phyloP scores from a whole-genome alignment of 2,797 vertebrate genomes.

The Sebastes diaconus region DNA sequence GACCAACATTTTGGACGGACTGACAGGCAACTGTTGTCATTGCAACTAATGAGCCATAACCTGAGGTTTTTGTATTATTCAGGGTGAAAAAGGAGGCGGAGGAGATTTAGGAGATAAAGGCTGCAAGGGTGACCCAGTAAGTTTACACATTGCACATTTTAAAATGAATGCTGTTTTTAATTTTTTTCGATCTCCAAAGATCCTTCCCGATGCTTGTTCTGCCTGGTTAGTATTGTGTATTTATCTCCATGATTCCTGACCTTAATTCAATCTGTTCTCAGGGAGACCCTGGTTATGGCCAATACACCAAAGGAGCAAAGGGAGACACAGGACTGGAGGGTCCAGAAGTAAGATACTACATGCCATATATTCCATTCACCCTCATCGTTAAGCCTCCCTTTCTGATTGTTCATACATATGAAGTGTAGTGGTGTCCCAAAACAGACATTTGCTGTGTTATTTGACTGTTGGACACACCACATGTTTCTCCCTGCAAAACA shows the following conservation, averaged over 20 bases:
- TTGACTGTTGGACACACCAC: not conserved
- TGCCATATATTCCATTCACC: not conserved
- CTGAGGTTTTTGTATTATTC: not conserved
- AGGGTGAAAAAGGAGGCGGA: slow-evolving; percentile 57
- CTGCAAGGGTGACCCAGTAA: slow-evolving; percentile 60
- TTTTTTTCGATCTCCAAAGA: not conserved
- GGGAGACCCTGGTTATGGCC: slow-evolving; percentile 50
- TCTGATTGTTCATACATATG: not conserved
- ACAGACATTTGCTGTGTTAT: not conserved
- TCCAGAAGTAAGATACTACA: slow-evolving; percentile 47
- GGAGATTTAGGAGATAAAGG: slow-evolving; percentile 70
- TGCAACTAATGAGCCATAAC: not conserved
- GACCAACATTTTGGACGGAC: not conserved
- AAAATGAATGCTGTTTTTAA: not conserved
- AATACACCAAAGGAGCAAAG: slow-evolving; percentile 43
- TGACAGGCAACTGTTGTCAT: not conserved
- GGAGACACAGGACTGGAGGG: slow-evolving; percentile 64
- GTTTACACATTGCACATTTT: slow-evolving; percentile 11
- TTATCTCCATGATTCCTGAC: not conserved
- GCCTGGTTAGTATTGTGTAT: not conserved
- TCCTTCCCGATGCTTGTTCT: not conserved
- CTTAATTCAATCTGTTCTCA: slow-evolving; percentile 21
- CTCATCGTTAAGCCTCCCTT: not conserved
- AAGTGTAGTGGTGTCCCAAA: not conserved
- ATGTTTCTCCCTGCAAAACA: not conserved